Conservation (phyloP, 2,797 vertebrate species). For the Masticophis lateralis region DNA sequence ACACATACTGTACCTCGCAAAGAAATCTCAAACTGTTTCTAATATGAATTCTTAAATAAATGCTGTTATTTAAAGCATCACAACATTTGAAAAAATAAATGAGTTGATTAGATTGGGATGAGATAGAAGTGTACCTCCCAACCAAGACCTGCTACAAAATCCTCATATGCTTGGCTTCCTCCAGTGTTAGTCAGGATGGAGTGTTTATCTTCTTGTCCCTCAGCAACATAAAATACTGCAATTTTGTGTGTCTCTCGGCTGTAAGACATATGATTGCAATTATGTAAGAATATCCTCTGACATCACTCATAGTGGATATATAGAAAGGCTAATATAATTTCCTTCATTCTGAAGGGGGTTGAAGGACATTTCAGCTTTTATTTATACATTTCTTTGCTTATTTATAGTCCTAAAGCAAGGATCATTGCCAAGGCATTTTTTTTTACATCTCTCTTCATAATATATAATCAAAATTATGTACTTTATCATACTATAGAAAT, state of each 20-base stretch:
- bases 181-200: slow-evolving; percentile 96
- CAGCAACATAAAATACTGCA: slow-evolving; percentile 97
- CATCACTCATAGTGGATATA: slow-evolving; percentile 13
- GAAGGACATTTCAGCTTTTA: neutral
- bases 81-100: slow-evolving; percentile 14
- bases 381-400: neutral
- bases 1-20: no score
- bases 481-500: neutral
- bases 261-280: slow-evolving; percentile 57
- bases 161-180: slow-evolving; percentile 96
- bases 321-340: neutral
- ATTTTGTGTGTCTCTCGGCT: slow-evolving; percentile 99
- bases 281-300: slow-evolving; percentile 10
- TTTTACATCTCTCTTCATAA: neutral
- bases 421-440: neutral
- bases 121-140: slow-evolving; percentile 87
- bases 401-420: neutral
- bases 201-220: slow-evolving; percentile 98
- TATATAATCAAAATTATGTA: neutral
- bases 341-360: neutral
- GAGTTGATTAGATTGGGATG: slow-evolving; percentile 22
- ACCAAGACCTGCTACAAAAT: slow-evolving; percentile 96
- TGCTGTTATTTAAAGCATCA: neutral
- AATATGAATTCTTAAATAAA: neutral
- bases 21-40: neutral